Evolutionary conservation across 2,113 vertebrate genomes (phyloP), one percentile per base, ranked within the genome.

Genomic region (Pontoporia blainvillei): DNA sequence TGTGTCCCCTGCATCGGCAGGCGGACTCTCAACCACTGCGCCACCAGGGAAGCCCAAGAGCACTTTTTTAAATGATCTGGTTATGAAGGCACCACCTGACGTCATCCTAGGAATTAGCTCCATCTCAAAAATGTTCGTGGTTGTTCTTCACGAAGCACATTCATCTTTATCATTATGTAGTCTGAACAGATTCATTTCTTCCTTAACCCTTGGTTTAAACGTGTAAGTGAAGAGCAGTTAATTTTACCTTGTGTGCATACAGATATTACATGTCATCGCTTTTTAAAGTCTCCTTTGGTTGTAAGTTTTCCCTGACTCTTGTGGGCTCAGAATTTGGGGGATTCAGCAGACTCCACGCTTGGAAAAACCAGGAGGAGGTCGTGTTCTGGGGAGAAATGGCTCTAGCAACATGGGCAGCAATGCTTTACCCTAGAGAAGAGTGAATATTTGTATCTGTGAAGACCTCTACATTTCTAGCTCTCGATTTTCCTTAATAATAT

Each of bases 361-460:
- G 18, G 36, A 44, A 36, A 62, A 54, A 1, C 17, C 23, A 25
- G 6, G 10, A 84, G 31, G 59, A 62, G 94, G 5, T 29, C 0
- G 21, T 4, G 14, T 61, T 61, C 44, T 9, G 4, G 52, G 73
- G 18, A 20, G 44, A 54, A 39, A n/a, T 17, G 57, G 46, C 34
- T 13, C 21, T 25, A n/a, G 8, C 14, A 0, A 1, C 13, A 3
- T 10, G 13, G 36, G 31, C 67, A 41, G 41, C 57, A 29, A 0
- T 21, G 27, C 36, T 64, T 21, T n/a, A 8, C 34, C 54, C 21
- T 44, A 15, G 59, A 67, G 79, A 54, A 57, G 14, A 41, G 39
- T 20, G 2, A n/a, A 23, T 64, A 2, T 36, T 72, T 59, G 14
- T 18, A 3, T 67, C 67, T 76, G 41, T 6, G 20, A 88, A 69